Evolutionary conservation across 2,113 vertebrate species (phyloP), one percentile per base, ranked within the genome.

Genomic region (Mystacornis crossleyi): DNA sequence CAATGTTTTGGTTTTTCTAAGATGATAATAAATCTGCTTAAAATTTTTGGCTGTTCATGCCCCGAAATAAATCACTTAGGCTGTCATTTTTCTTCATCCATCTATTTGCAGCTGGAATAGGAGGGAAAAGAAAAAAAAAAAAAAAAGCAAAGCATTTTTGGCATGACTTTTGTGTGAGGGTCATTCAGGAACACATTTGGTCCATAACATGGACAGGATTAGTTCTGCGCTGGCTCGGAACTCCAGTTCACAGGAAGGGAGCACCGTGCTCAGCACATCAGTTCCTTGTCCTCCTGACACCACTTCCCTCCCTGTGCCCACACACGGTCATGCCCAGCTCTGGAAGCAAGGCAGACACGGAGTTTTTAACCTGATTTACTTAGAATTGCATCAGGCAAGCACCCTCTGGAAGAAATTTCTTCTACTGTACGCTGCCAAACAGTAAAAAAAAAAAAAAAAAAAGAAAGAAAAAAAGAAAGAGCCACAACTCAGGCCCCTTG

Each of bases 401-500:
- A 10, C 2, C 18, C 8, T 58, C n/a, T 45, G 42, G 47, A 42
- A 65, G 10, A 48, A 42, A 40, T 9, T n/a, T 58, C 18, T 70
- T 74, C 29, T 55, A 9, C 19, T 58, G 2, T 26, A 9, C 23
- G 40, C 8, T 43, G n/a, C 17, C 36, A 62, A 65, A 86, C 2
- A 2, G 3, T 14, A 47, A 47, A 64, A 72, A 6, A 0, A 48
- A 25, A 42, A 42, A 14, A 42, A 17, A 42, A 40, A 45, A 38
- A 54, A 62, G n/a, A n/a, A n/a, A n/a, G n/a, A 2, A 24, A 26
- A 53, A 64, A 57, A 34, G 1, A 33, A 58, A 47, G 12, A 62
- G 12, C 4, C 48, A 40, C 34, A 77, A 33, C 6, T 40, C 0
- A 0, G 6, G 17, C 5, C 11, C 1, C 9, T 40, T 48, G 12